Percentiles rank a stretch among this genome's conserved stretches.
Evolutionary conservation across 2,888 invertebrate species (phyloP).

Genomic region (Tachina fera): DNA sequence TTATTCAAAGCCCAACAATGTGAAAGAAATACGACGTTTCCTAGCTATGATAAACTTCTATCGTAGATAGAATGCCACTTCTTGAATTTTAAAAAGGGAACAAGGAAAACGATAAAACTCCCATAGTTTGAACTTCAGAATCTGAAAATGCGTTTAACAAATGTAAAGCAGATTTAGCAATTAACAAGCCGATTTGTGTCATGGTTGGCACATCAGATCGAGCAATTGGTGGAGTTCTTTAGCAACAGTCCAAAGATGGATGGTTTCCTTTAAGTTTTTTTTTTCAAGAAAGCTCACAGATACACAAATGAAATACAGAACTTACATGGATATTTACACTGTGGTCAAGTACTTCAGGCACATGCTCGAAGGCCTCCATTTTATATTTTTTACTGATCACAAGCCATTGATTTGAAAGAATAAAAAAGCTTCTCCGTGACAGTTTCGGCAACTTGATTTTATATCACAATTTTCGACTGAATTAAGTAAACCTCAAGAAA

Average conservation of each 20-base stretch:
- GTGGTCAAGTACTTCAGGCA: too few relatives aligned
- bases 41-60: constrained; percentile 61
- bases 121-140: background rate
- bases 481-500: constrained; percentile 23
- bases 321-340: too few relatives aligned
- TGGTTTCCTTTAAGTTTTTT: too few relatives aligned
- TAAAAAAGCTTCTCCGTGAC: background rate
- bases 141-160: too few relatives aligned
- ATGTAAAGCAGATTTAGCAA: too few relatives aligned
- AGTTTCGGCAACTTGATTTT: background rate
- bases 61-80: constrained; percentile 40
- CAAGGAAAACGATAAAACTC: constrained; percentile 36
- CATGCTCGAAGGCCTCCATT: background rate
- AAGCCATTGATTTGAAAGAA: background rate
- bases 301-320: too few relatives aligned
- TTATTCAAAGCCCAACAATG: constrained; percentile 40
- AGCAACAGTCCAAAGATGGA: too few relatives aligned
- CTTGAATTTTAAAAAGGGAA: constrained; percentile 33
- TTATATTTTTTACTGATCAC: background rate
- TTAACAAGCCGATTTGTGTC: too few relatives aligned
- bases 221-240: background rate
- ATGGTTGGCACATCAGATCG: too few relatives aligned
- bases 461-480: background rate
- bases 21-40: constrained; percentile 60
- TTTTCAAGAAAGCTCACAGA: too few relatives aligned